Evolutionary conservation across 1,140 invertebrate species (phyloP).

Genomic region (Saccostrea cuccullata): DNA sequence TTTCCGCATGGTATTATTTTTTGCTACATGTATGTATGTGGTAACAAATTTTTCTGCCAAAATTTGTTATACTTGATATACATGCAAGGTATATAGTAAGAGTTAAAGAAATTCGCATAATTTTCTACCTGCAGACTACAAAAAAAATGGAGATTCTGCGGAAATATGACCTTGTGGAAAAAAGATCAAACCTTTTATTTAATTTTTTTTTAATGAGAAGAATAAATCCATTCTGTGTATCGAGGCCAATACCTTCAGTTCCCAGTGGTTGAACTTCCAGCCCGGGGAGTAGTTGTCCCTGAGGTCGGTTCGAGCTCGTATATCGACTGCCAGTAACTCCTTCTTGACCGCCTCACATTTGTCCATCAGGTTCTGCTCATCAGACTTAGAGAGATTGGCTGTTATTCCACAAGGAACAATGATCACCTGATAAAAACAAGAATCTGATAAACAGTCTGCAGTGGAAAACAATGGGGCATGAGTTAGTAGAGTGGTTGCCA

Average conservation of each 20-base stretch:
- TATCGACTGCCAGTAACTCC: constrained; percentile 76
- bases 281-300: constrained; percentile 98
- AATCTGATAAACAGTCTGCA: neutral
- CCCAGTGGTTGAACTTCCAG: constrained; percentile 99
- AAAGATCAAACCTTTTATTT: too few species aligned
- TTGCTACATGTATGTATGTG: too few species aligned
- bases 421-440: constrained; percentile 82
- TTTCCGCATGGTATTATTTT: too few species aligned
- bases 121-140: too few species aligned
- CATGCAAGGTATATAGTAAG: too few species aligned
- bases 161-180: too few species aligned
- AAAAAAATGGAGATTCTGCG: too few species aligned
- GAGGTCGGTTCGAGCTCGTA: constrained; percentile 90
- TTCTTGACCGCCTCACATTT: constrained; percentile 84
- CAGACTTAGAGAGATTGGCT: constrained; percentile 86
- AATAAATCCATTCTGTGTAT: too few species aligned
- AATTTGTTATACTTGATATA: too few species aligned
- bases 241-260: constrained; percentile 87
- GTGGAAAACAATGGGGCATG: neutral
- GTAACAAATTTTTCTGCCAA: too few species aligned
- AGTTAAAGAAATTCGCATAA: too few species aligned
- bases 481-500: neutral
- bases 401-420: constrained; percentile 98
- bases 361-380: constrained; percentile 84
- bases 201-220: too few species aligned